A percentile compares a stretch with the other conserved stretches of the same genome.
phyloP scores from a whole-genome alignment of 2,888 invertebrate species.

The Ditula angustiorana region DNA sequence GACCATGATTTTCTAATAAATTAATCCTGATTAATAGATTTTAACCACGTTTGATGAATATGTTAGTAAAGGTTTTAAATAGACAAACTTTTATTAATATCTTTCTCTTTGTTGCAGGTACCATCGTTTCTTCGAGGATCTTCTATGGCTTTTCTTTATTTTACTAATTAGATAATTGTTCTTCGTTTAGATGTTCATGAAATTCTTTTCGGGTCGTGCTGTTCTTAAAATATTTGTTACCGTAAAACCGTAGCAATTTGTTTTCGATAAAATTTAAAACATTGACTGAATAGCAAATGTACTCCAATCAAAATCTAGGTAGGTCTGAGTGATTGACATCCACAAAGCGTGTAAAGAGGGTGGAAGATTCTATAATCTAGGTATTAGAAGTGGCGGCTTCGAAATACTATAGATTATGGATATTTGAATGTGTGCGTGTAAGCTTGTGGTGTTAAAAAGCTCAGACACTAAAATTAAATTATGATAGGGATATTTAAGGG shows the following conservation, averaged over 20 bases:
- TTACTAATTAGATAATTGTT: neutral
- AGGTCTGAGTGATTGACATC: slow-evolving; percentile 45
- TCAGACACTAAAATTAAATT: neutral
- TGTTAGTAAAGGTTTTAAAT: neutral
- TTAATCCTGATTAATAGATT: no score
- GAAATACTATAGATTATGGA: slow-evolving; percentile 54
- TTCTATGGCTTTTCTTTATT: neutral
- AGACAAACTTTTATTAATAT: no score
- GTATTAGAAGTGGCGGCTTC: slow-evolving; percentile 78
- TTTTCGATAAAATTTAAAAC: neutral
- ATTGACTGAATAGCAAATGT: slow-evolving; percentile 28
- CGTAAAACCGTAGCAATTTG: no score
- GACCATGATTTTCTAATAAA: no score
- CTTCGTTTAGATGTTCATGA: no score
- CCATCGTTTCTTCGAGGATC: neutral
- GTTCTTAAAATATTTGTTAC: no score
- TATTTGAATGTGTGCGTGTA: slow-evolving; percentile 43
- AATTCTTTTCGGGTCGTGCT: no score
- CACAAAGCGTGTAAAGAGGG: slow-evolving; percentile 51
- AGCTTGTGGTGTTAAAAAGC: slow-evolving; percentile 46
- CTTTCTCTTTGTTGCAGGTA: neutral
- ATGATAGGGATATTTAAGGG: neutral
- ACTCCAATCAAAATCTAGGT: neutral
- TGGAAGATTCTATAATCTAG: slow-evolving; percentile 49
- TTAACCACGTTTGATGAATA: no score